Percentiles rank a stretch among this genome's conserved stretches.
These are phyloP conservation scores for Suncus etruscus DNA, from an alignment of 2,113 vertebrate species.

Conservation along the genomic window DNA sequence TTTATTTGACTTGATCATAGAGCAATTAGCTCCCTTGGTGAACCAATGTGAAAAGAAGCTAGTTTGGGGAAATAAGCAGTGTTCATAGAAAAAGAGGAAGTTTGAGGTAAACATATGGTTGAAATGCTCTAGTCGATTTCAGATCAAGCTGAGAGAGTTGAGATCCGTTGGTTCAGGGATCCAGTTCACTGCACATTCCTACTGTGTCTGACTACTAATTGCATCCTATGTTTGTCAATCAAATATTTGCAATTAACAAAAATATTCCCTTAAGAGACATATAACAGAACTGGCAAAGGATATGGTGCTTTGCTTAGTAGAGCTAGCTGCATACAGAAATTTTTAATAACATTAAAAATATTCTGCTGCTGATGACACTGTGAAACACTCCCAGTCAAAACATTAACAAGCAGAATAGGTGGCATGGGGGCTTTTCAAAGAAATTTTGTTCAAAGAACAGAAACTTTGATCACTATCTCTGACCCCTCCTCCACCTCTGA, in stretches of 20 bases:
- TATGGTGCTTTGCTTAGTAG: constrained; percentile 85
- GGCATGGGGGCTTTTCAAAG: constrained; percentile 88
- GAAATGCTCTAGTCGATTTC: constrained; percentile 91
- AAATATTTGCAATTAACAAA: constrained; percentile 95
- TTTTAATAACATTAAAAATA: constrained; percentile 84
- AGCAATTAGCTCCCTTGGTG: constrained; percentile 86
- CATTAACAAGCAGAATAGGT: constrained; percentile 89
- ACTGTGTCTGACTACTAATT: constrained; percentile 94
- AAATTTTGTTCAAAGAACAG: constrained; percentile 88
- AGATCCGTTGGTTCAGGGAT: constrained; percentile 94
- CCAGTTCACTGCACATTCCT: constrained; percentile 95
- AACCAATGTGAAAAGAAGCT: constrained; percentile 84
- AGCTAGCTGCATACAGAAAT: constrained; percentile 78
- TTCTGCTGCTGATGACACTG: constrained; percentile 84
- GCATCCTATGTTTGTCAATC: constrained; percentile 96
- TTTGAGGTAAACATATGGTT: constrained; percentile 94
- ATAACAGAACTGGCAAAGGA: constrained; percentile 88
- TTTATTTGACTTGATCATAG: constrained; percentile 83
- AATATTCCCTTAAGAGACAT: constrained; percentile 92
- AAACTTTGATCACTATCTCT: constrained; percentile 91
- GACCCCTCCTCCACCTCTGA: constrained; percentile 89
- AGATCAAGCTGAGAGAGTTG: constrained; percentile 94
- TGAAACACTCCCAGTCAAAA: constrained; percentile 89
- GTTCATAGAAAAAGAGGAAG: constrained; percentile 85
- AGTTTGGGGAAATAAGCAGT: constrained; percentile 88